Evolutionary conservation across 2,113 vertebrate species (phyloP).

Genomic region (Triplophysa rosa): DNA sequence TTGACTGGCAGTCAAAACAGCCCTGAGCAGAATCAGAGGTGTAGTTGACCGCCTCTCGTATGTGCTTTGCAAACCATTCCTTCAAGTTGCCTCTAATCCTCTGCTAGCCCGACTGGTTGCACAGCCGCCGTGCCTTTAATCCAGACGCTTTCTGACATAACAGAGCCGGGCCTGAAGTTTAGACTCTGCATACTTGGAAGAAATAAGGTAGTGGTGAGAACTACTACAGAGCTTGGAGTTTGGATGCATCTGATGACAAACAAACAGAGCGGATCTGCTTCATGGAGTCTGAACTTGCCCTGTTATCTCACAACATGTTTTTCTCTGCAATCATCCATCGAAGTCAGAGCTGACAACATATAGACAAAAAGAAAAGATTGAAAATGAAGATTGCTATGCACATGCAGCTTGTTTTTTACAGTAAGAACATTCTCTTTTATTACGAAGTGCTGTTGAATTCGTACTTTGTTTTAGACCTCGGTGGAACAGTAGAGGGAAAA

Average conservation of each 20-base stretch:
- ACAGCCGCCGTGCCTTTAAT: constrained; percentile 38
- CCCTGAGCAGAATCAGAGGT: constrained; percentile 44
- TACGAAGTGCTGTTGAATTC: constrained; percentile 35
- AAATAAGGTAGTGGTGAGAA: constrained; percentile 22
- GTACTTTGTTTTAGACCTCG: constrained; percentile 23
- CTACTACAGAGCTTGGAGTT: constrained; percentile 19
- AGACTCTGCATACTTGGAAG: constrained; percentile 12
- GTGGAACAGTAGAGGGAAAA: constrained; percentile 43
- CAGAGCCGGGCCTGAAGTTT: constrained; percentile 36
- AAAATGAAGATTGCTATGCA: no score
- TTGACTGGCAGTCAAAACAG: constrained; percentile 46
- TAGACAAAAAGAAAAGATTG: no score
- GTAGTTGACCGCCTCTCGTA: constrained; percentile 24
- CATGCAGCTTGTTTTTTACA: constrained; percentile 10
- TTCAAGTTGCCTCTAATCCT: constrained; percentile 42
- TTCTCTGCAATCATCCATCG: constrained; percentile 30
- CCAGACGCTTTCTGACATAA: constrained; percentile 32
- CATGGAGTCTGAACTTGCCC: constrained; percentile 15
- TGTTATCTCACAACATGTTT: constrained; percentile 9
- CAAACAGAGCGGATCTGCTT: constrained; percentile 34
- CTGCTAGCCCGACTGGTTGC: neutral
- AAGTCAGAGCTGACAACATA: constrained; percentile 15
- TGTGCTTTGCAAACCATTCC: constrained; percentile 40
- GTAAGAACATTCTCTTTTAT: constrained; percentile 21
- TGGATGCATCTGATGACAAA: constrained; percentile 37